These are phyloP conservation scores for Seriola dumerili DNA, from an alignment of 2,113 vertebrate genomes.

Conservation along the genomic window DNA sequence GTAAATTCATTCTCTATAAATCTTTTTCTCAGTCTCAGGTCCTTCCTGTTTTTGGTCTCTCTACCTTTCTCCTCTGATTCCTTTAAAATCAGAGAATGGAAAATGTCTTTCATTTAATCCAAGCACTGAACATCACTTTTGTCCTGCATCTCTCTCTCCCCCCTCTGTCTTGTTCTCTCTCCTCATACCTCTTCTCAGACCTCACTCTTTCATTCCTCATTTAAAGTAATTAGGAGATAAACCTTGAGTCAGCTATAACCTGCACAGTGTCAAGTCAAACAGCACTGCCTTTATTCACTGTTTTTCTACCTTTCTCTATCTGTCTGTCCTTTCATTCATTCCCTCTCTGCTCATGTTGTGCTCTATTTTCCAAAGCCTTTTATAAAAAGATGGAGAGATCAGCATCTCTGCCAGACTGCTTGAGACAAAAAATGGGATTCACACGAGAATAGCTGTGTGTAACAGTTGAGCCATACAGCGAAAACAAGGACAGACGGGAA, in stretches of 20 bases:
- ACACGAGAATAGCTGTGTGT: constrained; percentile 2
- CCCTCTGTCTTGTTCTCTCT: constrained; percentile 3
- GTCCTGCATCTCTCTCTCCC: not conserved
- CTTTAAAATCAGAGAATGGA: not conserved
- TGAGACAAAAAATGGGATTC: constrained; percentile 17
- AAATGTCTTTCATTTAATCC: not conserved
- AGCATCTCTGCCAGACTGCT: constrained; percentile 17
- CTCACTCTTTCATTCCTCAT: constrained; percentile 6
- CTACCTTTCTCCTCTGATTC: not conserved
- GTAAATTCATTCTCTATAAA: not conserved
- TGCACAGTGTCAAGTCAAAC: constrained; percentile 31
- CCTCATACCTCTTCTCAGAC: not conserved
- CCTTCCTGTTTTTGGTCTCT: not conserved
- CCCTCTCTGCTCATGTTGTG: not conserved
- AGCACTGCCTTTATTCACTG: not conserved
- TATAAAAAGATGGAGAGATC: constrained; percentile 3
- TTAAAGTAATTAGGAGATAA: constrained; percentile 16
- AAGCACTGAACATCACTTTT: not conserved
- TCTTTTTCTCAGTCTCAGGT: not conserved
- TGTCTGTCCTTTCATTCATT: not conserved
- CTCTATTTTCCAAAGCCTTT: not conserved
- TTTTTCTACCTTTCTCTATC: not conserved
- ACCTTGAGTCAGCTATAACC: constrained; percentile 9
- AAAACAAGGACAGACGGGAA: not conserved
- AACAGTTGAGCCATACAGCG: not conserved